Conservation (phyloP, 2,888 invertebrate species). For the Tryphoninae sp. region DNA sequence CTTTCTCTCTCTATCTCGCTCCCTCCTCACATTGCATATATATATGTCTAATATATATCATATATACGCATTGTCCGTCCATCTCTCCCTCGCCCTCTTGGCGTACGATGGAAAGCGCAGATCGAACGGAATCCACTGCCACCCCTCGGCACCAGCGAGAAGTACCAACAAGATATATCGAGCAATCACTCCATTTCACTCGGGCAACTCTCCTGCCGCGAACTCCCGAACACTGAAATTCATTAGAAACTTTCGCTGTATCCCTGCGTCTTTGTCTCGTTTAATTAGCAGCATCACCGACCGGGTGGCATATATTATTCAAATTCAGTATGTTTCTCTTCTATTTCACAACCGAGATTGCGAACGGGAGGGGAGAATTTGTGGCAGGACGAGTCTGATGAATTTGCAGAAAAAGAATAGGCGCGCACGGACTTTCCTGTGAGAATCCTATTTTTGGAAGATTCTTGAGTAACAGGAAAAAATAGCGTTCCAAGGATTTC, state of each 20-base stretch:
- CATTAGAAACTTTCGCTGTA: constrained; percentile 57
- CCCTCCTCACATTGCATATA: constrained; percentile 24
- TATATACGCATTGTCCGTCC: not conserved
- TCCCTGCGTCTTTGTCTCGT: constrained; percentile 38
- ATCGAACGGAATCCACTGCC: constrained; percentile 37
- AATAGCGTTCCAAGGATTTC: no score
- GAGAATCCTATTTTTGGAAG: no score
- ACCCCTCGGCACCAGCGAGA: constrained; percentile 11
- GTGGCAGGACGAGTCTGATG: not conserved
- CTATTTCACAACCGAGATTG: not conserved
- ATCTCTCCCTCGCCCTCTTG: not conserved
- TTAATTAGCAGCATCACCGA: constrained; percentile 50
- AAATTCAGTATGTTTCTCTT: constrained; percentile 36
- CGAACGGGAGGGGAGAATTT: constrained; percentile 1
- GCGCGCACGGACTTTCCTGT: not conserved
- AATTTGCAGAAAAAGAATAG: not conserved
- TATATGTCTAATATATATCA: not conserved
- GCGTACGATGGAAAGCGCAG: constrained; percentile 7
- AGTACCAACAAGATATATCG: constrained; percentile 46
- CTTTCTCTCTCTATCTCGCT: constrained; percentile 45
- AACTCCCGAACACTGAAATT: constrained; percentile 48
- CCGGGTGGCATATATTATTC: constrained; percentile 36
- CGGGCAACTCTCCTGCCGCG: constrained; percentile 34
- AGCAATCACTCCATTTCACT: constrained; percentile 59
- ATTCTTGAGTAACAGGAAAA: no score